Base-by-base conservation (phyloP, 2,113 vertebrate genomes). In the Asarcornis scutulata region DNA sequence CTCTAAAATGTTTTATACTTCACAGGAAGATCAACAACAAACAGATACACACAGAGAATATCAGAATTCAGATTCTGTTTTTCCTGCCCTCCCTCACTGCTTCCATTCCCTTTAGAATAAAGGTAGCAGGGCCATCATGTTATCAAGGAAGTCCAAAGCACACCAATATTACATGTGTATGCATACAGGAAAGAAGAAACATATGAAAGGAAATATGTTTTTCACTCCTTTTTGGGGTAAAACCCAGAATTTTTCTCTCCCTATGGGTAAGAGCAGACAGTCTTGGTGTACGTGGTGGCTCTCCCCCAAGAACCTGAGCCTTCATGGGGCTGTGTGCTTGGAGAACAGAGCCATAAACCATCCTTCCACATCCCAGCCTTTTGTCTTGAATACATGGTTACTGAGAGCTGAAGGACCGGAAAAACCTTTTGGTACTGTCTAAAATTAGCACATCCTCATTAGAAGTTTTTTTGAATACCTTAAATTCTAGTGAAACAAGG, bases 311-410 rank as follows among this genome's bases (percentile, higher is more conserved):
- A 42, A 58, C 73, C 16, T 5, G 50, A 58, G 31, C 26, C 26
- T 52, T 66, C 17, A 9, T 3, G 15, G 27, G 23, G n/a, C n/a
- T 64, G 66, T 2, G 1, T 3, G 11, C 22, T 59, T 13, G 4
- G 42, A 50, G 77, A 66, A 20, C 48, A 22, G 36, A 82, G 42
- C 60, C 50, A 31, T 0, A 0, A 66, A 36, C 38, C 40, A 4
- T 55, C 53, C 56, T 40, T 75, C 48, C 2, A 0, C 62, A 79
- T 72, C 38, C n/a, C 40, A 36, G 3, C 26, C 40, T 79, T 36
- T 6, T 38, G 17, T 29, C 48, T 75, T 4, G 1, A 11, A 16
- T 14, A 16, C 0, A 0, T 2, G 44, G 4, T 13, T 60, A 31
- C 13, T 38, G 32, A 25, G 22, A 53, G 42, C 6, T 52, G 34